phyloP scores from a whole-genome alignment of 2,113 vertebrate species.

The Ophiodon elongatus region DNA sequence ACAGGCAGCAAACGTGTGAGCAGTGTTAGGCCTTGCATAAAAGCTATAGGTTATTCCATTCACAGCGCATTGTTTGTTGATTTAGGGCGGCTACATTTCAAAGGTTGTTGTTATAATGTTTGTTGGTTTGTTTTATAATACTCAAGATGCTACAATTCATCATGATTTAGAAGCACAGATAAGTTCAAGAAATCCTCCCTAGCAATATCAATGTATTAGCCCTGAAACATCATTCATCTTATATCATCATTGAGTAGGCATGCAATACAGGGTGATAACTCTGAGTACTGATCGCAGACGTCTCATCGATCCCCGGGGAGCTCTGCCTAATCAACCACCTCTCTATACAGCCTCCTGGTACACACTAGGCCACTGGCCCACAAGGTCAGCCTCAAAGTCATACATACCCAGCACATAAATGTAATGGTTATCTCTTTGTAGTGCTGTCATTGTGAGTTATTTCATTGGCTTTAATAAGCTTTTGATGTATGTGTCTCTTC shows the following conservation, averaged over 20 bases:
- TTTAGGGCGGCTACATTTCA: conserved; percentile 11
- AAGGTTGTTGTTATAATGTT: conserved; percentile 12
- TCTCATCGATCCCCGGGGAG: conserved; percentile 75
- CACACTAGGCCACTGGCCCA: conserved; percentile 63
- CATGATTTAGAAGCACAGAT: conserved; percentile 51
- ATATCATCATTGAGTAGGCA: conserved; percentile 54
- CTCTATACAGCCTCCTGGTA: conserved; percentile 45
- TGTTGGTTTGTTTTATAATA: conserved; percentile 9
- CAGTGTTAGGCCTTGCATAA: neutral
- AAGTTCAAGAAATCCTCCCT: conserved; percentile 32
- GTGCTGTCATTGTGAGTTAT: conserved; percentile 79
- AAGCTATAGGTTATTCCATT: neutral
- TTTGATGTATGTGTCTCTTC: conserved; percentile 76
- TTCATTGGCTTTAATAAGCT: conserved; percentile 77
- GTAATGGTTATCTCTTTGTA: conserved; percentile 79
- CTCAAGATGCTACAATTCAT: conserved; percentile 27
- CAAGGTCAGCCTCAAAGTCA: conserved; percentile 81
- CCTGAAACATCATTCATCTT: conserved; percentile 70
- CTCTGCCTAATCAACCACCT: conserved; percentile 68
- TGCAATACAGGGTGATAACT: conserved; percentile 75
- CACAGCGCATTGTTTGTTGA: neutral
- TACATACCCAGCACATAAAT: conserved; percentile 71
- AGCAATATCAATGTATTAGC: conserved; percentile 33
- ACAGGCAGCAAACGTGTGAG: conserved; percentile 31
- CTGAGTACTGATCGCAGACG: conserved; percentile 76